phyloP scores from a whole-genome alignment of 2,888 invertebrate species.

The Thymelicus sylvestris region DNA sequence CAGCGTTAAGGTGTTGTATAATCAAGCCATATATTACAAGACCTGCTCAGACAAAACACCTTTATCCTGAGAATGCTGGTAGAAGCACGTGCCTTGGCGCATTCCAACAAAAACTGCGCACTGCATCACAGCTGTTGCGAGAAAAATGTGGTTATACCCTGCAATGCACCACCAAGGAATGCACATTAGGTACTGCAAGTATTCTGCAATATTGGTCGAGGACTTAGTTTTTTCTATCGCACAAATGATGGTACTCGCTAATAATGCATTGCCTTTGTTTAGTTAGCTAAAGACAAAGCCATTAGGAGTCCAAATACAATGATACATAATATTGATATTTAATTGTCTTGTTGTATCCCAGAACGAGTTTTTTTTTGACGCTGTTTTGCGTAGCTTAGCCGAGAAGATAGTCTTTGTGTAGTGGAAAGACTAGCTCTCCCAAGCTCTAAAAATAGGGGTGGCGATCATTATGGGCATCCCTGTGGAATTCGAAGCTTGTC shows the following conservation, averaged over 20 bases:
- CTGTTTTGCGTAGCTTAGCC: too few relatives aligned
- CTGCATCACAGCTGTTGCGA: slow-evolving; percentile 23
- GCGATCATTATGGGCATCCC: too few relatives aligned
- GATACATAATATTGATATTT: too few relatives aligned
- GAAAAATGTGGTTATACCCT: slow-evolving; percentile 23
- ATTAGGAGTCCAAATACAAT: too few relatives aligned
- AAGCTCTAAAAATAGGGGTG: too few relatives aligned
- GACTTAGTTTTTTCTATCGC: slow-evolving; percentile 10
- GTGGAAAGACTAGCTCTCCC: too few relatives aligned
- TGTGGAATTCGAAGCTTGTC: too few relatives aligned
- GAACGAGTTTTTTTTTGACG: too few relatives aligned
- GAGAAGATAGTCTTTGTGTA: too few relatives aligned
- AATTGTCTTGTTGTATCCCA: too few relatives aligned
- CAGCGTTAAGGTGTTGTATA: neutral
- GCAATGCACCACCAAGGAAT: slow-evolving; percentile 18
- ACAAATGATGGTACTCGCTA: neutral
- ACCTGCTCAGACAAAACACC: slow-evolving; percentile 23
- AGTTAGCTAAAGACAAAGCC: too few relatives aligned
- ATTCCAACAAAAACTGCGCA: slow-evolving; percentile 19
- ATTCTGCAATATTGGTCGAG: slow-evolving; percentile 19
- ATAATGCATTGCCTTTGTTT: neutral
- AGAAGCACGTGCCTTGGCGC: slow-evolving; percentile 23
- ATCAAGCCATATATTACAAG: slow-evolving; percentile 11
- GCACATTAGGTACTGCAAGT: slow-evolving; percentile 17
- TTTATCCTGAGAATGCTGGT: slow-evolving; percentile 25